These are phyloP conservation scores for Leptinotarsa texana DNA, from an alignment of 1,140 invertebrate species.

Conservation along the genomic window DNA sequence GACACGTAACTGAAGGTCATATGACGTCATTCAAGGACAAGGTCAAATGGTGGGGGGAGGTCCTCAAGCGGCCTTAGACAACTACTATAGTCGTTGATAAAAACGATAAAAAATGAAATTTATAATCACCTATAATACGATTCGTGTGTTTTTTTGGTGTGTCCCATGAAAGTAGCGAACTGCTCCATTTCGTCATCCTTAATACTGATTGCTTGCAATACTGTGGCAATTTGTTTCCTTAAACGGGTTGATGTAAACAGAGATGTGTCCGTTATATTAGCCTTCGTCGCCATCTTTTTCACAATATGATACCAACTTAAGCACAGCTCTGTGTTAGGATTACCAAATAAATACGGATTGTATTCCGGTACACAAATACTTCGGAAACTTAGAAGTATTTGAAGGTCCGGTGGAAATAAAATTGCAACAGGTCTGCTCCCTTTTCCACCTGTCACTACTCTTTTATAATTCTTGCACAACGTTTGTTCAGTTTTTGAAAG, in stretches of 20 bases:
- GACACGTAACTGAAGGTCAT: too few species aligned
- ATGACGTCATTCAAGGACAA: too few species aligned
- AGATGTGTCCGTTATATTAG: constrained; percentile 16
- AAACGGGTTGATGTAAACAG: constrained; percentile 31
- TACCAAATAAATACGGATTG: constrained; percentile 23
- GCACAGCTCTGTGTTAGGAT: constrained; percentile 19
- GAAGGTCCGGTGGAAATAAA: constrained; percentile 30
- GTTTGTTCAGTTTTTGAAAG: constrained; percentile 27
- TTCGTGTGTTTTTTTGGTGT: constrained; percentile 34
- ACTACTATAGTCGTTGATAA: too few species aligned
- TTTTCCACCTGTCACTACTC: constrained; percentile 33
- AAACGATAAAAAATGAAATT: too few species aligned
- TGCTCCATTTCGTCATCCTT: constrained; percentile 31
- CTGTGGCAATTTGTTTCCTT: constrained; percentile 34
- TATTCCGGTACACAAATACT: too few species aligned
- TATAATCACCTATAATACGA: constrained; percentile 29
- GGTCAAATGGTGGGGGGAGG: too few species aligned
- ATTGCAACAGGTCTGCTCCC: constrained; percentile 37
- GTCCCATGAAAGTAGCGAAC: constrained; percentile 34
- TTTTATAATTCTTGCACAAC: constrained; percentile 35
- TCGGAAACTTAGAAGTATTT: constrained; percentile 1
- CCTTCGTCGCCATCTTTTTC: constrained; percentile 26
- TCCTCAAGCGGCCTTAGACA: too few species aligned
- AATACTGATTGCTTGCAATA: constrained; percentile 32
- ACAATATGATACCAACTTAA: constrained; percentile 23